These are phyloP conservation scores for Ligdia adustata DNA, from an alignment of 2,888 invertebrate genomes.

Conservation along the genomic window DNA sequence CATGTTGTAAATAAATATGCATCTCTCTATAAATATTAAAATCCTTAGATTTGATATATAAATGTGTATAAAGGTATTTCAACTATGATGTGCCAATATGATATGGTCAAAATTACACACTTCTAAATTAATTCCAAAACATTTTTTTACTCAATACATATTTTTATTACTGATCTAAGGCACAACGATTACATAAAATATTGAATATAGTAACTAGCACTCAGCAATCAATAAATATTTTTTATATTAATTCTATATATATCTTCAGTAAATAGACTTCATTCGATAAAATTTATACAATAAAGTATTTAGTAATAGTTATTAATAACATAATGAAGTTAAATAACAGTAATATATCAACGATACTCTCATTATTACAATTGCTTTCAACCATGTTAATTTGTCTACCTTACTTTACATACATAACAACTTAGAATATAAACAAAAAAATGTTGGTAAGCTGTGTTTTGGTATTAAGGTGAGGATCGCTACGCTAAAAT, in stretches of 20 bases:
- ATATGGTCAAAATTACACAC: conserved; percentile 59
- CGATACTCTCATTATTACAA: conserved; percentile 45
- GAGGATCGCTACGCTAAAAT: conserved; percentile 76
- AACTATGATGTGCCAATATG: conserved; percentile 51
- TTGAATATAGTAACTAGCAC: conserved; percentile 50
- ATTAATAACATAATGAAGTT: conserved; percentile 70
- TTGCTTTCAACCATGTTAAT: conserved; percentile 70
- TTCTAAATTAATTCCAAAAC: conserved; percentile 57
- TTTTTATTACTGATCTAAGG: conserved; percentile 74
- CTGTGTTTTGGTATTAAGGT: conserved; percentile 83
- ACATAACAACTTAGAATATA: conserved; percentile 75
- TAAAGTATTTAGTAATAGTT: conserved; percentile 58
- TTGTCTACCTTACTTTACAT: conserved; percentile 72
- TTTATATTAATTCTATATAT: conserved; percentile 20
- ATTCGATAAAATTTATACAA: conserved; percentile 48
- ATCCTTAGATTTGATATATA: conserved; percentile 36
- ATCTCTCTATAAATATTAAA: conserved; percentile 43
- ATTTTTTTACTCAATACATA: conserved; percentile 33
- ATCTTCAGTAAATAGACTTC: conserved; percentile 63
- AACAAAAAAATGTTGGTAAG: conserved; percentile 78
- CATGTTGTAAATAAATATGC: conserved; percentile 62
- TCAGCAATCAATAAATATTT: conserved; percentile 57
- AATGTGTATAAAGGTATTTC: conserved; percentile 28
- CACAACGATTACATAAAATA: conserved; percentile 67
- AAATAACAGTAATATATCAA: conserved; percentile 77